Conservation (phyloP, 2,888 invertebrate genomes). For the Tenthredo notha region DNA sequence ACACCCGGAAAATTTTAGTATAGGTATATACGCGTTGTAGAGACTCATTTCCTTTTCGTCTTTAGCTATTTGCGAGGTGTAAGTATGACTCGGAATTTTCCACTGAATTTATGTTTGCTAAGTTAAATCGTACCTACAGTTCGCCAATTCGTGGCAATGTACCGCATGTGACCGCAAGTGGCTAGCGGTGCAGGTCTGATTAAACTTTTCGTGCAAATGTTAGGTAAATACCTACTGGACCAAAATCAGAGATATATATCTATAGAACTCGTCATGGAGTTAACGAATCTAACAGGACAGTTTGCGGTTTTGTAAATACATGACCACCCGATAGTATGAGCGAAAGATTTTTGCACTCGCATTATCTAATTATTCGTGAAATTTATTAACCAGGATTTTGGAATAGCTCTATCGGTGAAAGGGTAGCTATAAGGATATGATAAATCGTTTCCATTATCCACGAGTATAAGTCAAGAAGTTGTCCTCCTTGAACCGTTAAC, state of each 20-base stretch:
- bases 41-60: not conserved
- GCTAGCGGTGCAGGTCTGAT: not conserved
- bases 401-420: not conserved
- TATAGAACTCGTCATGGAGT: not conserved
- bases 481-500: not conserved
- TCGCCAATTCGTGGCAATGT: not conserved
- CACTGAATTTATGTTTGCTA: not conserved
- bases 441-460: not conserved
- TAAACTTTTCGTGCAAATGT: slow-evolving; percentile 25
- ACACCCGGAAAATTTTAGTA: not conserved
- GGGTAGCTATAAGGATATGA: not conserved
- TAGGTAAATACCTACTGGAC: not conserved
- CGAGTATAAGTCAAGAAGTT: not conserved
- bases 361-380: not conserved
- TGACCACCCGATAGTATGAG: not conserved
- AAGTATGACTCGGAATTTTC: not conserved
- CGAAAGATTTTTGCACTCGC: not conserved
- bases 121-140: not conserved
- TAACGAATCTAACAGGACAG: not conserved
- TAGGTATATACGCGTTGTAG: not conserved
- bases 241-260: not conserved
- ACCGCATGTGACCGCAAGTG: not conserved
- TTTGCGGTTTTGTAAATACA: not conserved
- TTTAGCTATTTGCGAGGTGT: not conserved
- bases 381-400: not conserved